These are phyloP conservation scores for Ridgeia piscesae DNA, from an alignment of 1,140 invertebrate genomes.

Conservation along the genomic window DNA sequence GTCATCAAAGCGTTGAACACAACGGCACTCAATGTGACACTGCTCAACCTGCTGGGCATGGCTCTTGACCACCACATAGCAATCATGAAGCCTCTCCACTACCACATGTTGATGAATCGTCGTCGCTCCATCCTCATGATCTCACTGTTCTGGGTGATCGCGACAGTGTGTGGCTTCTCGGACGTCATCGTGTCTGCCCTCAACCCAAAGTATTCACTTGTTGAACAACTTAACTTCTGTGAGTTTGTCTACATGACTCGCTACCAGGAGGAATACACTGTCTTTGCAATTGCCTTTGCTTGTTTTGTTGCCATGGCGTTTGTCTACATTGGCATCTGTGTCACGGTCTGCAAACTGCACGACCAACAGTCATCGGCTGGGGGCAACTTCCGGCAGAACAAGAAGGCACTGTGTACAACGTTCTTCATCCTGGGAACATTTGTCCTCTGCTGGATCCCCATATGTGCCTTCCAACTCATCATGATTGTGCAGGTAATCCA, in stretches of 20 bases:
- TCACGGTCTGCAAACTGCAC: not conserved
- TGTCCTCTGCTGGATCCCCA: constrained; percentile 24
- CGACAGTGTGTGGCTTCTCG: constrained; percentile 62
- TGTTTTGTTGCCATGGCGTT: constrained; percentile 19
- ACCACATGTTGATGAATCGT: constrained; percentile 66
- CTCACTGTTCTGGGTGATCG: constrained; percentile 63
- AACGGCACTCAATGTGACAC: constrained; percentile 58
- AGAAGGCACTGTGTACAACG: constrained; percentile 21
- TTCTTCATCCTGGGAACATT: constrained; percentile 24
- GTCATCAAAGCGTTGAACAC: constrained; percentile 39
- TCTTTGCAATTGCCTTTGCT: not conserved
- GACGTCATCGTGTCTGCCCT: constrained; percentile 44
- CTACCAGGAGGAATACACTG: constrained; percentile 21
- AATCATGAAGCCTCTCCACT: constrained; percentile 82
- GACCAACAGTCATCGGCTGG: not conserved
- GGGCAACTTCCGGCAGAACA: not conserved
- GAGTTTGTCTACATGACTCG: constrained; percentile 20
- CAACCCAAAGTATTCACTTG: not conserved
- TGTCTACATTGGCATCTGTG: constrained; percentile 18
- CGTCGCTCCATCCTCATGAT: constrained; percentile 72
- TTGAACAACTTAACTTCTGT: constrained; percentile 20
- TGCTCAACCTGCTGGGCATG: constrained; percentile 68
- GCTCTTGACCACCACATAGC: constrained; percentile 79
- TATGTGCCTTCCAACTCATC: constrained; percentile 15
- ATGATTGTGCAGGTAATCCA: constrained; percentile 7